Base-by-base conservation (phyloP, 2,888 invertebrate genomes). In the Drosophila kambysellisi region DNA sequence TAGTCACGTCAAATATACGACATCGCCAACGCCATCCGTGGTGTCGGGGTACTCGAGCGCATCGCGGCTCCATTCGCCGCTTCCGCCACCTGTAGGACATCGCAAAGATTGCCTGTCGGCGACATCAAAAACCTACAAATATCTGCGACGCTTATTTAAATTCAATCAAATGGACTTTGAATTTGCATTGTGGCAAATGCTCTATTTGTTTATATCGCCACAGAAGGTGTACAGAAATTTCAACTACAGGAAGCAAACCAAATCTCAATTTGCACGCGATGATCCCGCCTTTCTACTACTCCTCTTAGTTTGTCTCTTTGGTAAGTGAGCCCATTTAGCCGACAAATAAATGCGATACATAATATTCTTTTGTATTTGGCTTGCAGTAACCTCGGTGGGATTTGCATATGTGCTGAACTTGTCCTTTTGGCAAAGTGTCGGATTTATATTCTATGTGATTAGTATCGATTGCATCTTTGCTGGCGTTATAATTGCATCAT, bases 101-200 rank as follows among this genome's bases (percentile, higher is more conserved):
- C 95, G 96, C 87, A 95, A 95, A 54, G 95, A 96, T 82, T 96
- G 96, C 85, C 96, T 96, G 88, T 96, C 97, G 68, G 98, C 98
- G 3, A 96, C 98, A 50, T 96, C 97, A 51, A 98, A 98, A 94
- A 95, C 97, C 74, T 97, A 97, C 93, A 97, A 97, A 94, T 98
- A 98, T 93, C 94, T 98, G 60, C 94, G 97, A 80, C 95, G 98
- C 90, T 94, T 98, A 70, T 94, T 98, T 70, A 97, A 97, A 93
- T 98, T 98, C 92, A 96, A 97, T 91, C 99, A 99, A 94, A 99
- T 99, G 99, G 99, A 99, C 94, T 99, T 99, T 94, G 99, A 99
- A 93, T 99, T 98, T 94, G 99, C 99, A 0, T 94, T 97, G n/a
- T 99, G 99, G 99, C 99, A 99, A 95, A 99, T 99, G 98, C 93